Percentiles rank a stretch among this genome's conserved stretches.
These are phyloP conservation scores for Trissoscelio sp. DNA, from an alignment of 2,888 invertebrate genomes.

Conservation along the genomic window DNA sequence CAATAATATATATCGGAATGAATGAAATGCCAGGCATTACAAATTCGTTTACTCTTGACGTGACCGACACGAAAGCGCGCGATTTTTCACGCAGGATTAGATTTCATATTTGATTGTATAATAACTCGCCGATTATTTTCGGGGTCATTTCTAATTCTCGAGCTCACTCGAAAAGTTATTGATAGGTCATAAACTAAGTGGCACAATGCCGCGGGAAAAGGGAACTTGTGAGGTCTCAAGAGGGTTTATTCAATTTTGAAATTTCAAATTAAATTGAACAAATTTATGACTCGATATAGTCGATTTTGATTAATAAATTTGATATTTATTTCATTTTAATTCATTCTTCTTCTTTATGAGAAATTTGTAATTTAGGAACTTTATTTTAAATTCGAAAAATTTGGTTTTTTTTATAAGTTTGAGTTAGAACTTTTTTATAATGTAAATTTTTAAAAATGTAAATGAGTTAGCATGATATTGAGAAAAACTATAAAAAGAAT, in stretches of 20 bases:
- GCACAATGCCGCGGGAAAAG: constrained; percentile 3
- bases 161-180: constrained; percentile 32
- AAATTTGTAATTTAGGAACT: not conserved
- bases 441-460: no score
- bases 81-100: constrained; percentile 57
- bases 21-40: constrained; percentile 29
- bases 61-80: constrained; percentile 22
- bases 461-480: no score
- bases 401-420: no score
- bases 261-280: constrained; percentile 19
- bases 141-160: constrained; percentile 17
- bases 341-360: not conserved
- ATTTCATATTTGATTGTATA: not conserved
- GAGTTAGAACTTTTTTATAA: no score
- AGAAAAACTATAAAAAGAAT: no score
- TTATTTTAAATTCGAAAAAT: no score
- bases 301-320: not conserved
- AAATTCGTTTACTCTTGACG: not conserved
- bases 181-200: constrained; percentile 45
- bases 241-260: constrained; percentile 32
- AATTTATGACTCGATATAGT: constrained; percentile 17
- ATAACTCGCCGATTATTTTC: constrained; percentile 5
- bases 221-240: constrained; percentile 25
- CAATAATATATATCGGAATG: constrained; percentile 18
- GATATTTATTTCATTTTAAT: constrained; percentile 12